Conservation (phyloP, 1,140 invertebrate species). For the Megathymus violae region DNA sequence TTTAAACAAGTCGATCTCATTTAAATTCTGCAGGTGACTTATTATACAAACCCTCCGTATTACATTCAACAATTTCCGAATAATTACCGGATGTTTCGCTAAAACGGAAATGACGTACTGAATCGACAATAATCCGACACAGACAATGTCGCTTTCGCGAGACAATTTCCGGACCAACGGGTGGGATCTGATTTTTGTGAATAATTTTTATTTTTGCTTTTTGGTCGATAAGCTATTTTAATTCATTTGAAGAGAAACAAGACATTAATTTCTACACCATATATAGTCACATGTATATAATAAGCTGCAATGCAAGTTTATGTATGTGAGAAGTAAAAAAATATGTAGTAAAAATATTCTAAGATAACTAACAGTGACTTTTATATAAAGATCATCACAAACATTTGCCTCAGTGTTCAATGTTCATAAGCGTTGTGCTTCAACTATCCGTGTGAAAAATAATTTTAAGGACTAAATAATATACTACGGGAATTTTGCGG, state of each 20-base stretch:
- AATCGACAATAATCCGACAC: conserved; percentile 66
- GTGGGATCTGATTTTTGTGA: conserved; percentile 24
- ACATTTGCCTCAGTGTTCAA: no score
- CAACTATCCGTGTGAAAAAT: no score
- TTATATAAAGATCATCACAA: no score
- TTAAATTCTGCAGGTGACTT: conserved; percentile 50
- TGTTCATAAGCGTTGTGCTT: no score
- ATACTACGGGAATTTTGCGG: no score
- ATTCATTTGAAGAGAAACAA: background rate
- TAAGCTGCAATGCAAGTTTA: no score
- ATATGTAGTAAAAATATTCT: no score
- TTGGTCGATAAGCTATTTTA: background rate
- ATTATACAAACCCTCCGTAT: conserved; percentile 51
- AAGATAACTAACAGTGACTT: no score
- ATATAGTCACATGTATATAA: no score
- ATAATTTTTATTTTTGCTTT: conserved; percentile 1
- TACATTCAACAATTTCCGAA: conserved; percentile 64
- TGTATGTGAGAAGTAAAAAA: no score
- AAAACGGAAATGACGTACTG: conserved; percentile 70
- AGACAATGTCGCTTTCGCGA: conserved; percentile 65
- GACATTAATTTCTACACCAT: no score
- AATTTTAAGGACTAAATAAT: no score
- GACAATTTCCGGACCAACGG: conserved; percentile 63
- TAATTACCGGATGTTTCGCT: conserved; percentile 68
- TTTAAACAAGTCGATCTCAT: conserved; percentile 33